Conservation (phyloP, 2,888 invertebrate genomes). For the Charanyca ferruginea region DNA sequence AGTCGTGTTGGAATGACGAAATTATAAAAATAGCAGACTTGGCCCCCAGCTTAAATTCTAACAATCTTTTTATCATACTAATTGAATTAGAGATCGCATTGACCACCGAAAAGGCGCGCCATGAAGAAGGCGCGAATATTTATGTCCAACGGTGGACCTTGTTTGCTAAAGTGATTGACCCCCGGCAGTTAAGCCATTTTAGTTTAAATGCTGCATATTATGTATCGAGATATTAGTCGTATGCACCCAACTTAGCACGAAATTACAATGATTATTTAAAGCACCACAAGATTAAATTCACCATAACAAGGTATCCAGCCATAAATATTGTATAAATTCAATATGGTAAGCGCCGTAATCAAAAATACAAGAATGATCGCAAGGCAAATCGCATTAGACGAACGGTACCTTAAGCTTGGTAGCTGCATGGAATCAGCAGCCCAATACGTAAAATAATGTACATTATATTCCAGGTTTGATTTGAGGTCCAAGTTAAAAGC, state of each 20-base stretch:
- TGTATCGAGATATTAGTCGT: neutral
- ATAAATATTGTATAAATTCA: constrained; percentile 17
- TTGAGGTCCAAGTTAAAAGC: constrained; percentile 32
- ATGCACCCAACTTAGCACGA: neutral
- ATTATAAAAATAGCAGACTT: too few species aligned
- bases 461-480: constrained; percentile 47
- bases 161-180: too few species aligned
- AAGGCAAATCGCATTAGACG: constrained; percentile 47
- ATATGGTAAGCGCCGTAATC: constrained; percentile 35
- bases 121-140: too few species aligned
- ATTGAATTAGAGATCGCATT: too few species aligned
- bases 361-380: constrained; percentile 47
- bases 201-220: too few species aligned
- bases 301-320: constrained; percentile 11
- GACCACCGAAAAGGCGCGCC: too few species aligned
- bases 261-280: neutral
- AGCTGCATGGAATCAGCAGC: constrained; percentile 36
- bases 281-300: constrained; percentile 10
- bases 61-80: too few species aligned
- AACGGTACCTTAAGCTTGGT: constrained; percentile 51
- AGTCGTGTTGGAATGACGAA: too few species aligned
- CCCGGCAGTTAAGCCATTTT: too few species aligned
- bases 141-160: too few species aligned
- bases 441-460: constrained; percentile 63
- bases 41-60: too few species aligned